These are phyloP conservation scores for Drosophila chauvacae DNA, from an alignment of 1,140 invertebrate species.

Conservation along the genomic window DNA sequence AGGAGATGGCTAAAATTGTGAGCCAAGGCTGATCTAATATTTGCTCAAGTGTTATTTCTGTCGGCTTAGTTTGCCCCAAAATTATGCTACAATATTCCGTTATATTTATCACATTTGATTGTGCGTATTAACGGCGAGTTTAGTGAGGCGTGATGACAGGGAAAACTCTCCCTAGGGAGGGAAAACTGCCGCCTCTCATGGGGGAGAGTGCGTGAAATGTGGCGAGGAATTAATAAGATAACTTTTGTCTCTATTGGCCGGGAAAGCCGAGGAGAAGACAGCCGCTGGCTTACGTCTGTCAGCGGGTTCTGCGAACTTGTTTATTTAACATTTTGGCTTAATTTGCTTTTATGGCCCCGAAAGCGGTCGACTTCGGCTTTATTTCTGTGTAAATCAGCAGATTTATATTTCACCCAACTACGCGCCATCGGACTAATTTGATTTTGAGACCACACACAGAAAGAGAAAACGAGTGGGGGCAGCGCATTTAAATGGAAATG, in stretches of 20 bases:
- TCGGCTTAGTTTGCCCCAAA: constrained; percentile 73
- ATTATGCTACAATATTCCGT: constrained; percentile 81
- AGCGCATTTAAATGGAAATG: constrained; percentile 71
- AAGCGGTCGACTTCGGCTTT: constrained; percentile 46
- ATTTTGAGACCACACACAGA: constrained; percentile 68
- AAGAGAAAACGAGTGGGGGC: background rate
- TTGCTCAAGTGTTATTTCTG: constrained; percentile 82
- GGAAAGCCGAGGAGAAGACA: background rate
- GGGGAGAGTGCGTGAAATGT: constrained; percentile 43
- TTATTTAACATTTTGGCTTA: constrained; percentile 83
- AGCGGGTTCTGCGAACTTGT: constrained; percentile 63
- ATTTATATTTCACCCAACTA: constrained; percentile 71
- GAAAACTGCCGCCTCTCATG: background rate
- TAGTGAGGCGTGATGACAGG: constrained; percentile 56
- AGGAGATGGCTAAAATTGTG: constrained; percentile 33
- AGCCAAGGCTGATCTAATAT: constrained; percentile 64
- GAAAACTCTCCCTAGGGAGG: constrained; percentile 16
- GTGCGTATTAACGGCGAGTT: constrained; percentile 76
- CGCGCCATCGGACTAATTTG: constrained; percentile 72
- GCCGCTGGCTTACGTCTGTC: constrained; percentile 55
- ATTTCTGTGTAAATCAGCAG: constrained; percentile 83
- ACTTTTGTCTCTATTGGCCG: constrained; percentile 57
- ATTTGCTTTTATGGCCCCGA: constrained; percentile 76
- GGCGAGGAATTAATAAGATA: constrained; percentile 77
- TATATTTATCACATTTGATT: constrained; percentile 83